Conservation (phyloP, 2,888 invertebrate genomes). For the Diaperis boleti region DNA sequence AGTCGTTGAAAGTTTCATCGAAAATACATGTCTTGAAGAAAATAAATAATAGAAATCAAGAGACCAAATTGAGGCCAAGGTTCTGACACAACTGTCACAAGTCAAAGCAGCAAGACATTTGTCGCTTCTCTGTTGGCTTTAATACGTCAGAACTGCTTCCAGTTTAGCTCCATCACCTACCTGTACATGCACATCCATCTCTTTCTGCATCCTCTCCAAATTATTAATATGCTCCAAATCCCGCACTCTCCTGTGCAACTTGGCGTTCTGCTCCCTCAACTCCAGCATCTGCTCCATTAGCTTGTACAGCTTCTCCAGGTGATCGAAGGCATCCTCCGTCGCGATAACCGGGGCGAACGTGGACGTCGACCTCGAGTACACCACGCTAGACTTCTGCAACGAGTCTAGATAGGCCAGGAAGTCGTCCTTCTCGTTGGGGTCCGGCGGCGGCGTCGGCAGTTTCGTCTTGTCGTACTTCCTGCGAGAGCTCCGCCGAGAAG, state of each 20-base stretch:
- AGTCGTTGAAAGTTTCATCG: too few species aligned
- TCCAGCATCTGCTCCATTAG: conserved; percentile 82
- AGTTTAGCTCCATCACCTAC: too few species aligned
- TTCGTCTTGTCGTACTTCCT: conserved; percentile 55
- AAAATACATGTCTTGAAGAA: too few species aligned
- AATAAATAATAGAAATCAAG: too few species aligned
- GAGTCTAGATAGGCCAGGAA: conserved; percentile 67
- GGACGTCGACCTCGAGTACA: conserved; percentile 65
- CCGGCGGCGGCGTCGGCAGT: conserved; percentile 67
- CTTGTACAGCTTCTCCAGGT: conserved; percentile 82
- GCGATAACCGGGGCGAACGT: conserved; percentile 69
- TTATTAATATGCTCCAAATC: conserved; percentile 80
- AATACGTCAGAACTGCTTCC: too few species aligned
- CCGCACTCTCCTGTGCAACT: conserved; percentile 75
- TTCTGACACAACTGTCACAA: too few species aligned
- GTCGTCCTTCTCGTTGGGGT: conserved; percentile 61
- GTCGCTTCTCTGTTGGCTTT: too few species aligned
- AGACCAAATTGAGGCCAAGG: too few species aligned
- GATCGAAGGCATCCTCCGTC: conserved; percentile 79
- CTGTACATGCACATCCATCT: conserved; percentile 58
- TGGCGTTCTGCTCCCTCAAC: conserved; percentile 78
- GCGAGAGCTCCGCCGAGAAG: conserved; percentile 40
- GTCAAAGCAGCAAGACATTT: too few species aligned
- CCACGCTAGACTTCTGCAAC: conserved; percentile 55
- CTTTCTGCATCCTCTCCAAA: conserved; percentile 72